Base-by-base conservation (phyloP, 2,797 vertebrate species). In the Myiothlypis chrysogaster region DNA sequence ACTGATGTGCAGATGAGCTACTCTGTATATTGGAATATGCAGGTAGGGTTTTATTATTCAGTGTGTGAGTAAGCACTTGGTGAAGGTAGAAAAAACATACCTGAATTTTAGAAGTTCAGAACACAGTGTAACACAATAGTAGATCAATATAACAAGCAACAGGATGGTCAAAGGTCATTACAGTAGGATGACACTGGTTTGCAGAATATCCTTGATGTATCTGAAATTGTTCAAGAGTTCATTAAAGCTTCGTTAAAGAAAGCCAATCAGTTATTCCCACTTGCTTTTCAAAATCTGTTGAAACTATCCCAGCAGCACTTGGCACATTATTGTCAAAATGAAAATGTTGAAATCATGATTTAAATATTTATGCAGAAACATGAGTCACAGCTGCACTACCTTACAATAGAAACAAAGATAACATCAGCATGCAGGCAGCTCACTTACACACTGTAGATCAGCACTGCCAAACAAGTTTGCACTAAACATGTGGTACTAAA, bases 291-390 rank as follows among this genome's bases (percentile, higher is more conserved):
- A 72, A 89, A 70, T 47, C 83, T 76, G 6, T 41, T 87, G 77
- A 88, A 79, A 49, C 18, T 35, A 14, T 76, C 81, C 25, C 34
- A 75, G 50, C 59, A 84, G 24, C 47, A 66, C 57, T 90, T 93
- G 73, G 66, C 73, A 82, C 3, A 2, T 52, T 19, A 47, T 34
- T 46, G 35, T 89, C 73, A 76, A 82, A 89, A 69, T 16, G 47
- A 93, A 84, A 79, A 89, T 95, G 86, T 76, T 89, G 94, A 93
- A 96, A 95, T 50, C 3, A 2, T 23, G 50, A 84, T 95, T 81
- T 86, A 78, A 87, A 94, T 93, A 76, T 90, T 94, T 81, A 55
- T 72, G 59, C 80, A 86, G 81, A 93, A 57, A n/a, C 43, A 60
- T 88, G 91, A 93, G 69, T 96, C 95, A 93, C 43, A 82, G 65